Conservation (phyloP, 2,888 invertebrate genomes). For the Salpingus planirostris region DNA sequence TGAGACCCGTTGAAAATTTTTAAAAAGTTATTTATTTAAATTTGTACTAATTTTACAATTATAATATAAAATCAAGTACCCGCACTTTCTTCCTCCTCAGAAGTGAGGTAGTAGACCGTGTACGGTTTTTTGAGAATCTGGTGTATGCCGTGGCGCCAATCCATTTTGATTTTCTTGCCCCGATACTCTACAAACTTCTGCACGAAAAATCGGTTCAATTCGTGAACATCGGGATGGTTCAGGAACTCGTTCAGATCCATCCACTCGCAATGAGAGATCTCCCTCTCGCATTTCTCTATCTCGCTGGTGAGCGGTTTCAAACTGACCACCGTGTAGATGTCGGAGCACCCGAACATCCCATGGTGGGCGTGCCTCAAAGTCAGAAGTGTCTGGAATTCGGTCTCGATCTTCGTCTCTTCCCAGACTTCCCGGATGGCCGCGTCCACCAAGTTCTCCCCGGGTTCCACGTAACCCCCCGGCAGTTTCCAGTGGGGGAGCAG, state of each 20-base stretch:
- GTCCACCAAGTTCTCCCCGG: conserved; percentile 72
- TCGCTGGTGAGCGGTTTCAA: conserved; percentile 55
- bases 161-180: conserved; percentile 51
- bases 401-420: conserved; percentile 81
- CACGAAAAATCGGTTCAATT: conserved; percentile 61
- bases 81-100: conserved; percentile 2
- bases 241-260: conserved; percentile 70
- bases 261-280: conserved; percentile 74
- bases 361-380: conserved; percentile 71
- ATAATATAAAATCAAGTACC: neutral
- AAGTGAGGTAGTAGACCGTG: conserved; percentile 31
- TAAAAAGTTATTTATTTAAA: no score
- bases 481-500: conserved; percentile 69
- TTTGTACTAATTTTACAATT: no score
- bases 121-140: conserved; percentile 44
- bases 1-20: no score
- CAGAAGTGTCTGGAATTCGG: conserved; percentile 67
- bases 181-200: conserved; percentile 57
- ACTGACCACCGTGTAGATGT: conserved; percentile 73
- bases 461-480: conserved; percentile 87
- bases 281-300: conserved; percentile 62
- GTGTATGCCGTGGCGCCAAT: conserved; percentile 46
- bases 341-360: conserved; percentile 73
- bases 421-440: conserved; percentile 78
- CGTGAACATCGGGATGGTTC: conserved; percentile 60